Percentiles rank a stretch among this genome's conserved stretches.
Conservation (phyloP, 2,113 vertebrate species). For the Ctenomys sociabilis region DNA sequence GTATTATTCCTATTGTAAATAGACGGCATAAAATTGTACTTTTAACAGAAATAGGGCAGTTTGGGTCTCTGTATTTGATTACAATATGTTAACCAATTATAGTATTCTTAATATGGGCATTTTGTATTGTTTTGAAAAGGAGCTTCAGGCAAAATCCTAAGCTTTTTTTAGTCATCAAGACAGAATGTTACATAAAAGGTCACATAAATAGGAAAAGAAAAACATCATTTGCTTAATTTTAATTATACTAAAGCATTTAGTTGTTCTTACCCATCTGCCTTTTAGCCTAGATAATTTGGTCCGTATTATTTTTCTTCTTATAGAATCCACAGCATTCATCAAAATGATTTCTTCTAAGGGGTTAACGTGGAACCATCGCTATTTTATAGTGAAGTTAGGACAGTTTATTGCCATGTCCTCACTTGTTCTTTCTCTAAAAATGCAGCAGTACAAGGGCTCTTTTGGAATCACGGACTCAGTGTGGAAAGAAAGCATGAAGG, state of each 20-base stretch:
- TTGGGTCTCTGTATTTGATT: slow-evolving; percentile 46
- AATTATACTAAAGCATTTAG: slow-evolving; percentile 21
- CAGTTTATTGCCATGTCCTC: background rate
- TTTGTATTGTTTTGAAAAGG: slow-evolving; percentile 27
- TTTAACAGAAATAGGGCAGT: slow-evolving; percentile 18
- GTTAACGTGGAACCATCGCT: background rate
- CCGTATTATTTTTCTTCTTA: background rate
- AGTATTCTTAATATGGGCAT: slow-evolving; percentile 17
- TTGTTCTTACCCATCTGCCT: background rate
- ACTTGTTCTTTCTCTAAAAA: slow-evolving; percentile 26
- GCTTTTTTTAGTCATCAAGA: slow-evolving; percentile 46
- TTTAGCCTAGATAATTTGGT: background rate
- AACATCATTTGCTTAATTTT: slow-evolving; percentile 36
- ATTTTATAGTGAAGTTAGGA: background rate
- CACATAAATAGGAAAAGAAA: background rate
- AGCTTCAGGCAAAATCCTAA: slow-evolving; percentile 34
- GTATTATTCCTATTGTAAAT: background rate
- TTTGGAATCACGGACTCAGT: background rate
- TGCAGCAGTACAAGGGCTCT: background rate
- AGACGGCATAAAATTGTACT: slow-evolving; percentile 30
- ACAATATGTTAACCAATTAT: slow-evolving; percentile 52
- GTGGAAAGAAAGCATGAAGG: background rate
- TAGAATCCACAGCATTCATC: background rate
- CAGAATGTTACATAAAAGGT: slow-evolving; percentile 53
- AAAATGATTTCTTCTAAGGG: background rate